Evolutionary conservation across 1,140 invertebrate species (phyloP), one percentile per base, ranked within the genome.

Genomic region (Drosophila pectinifera): DNA sequence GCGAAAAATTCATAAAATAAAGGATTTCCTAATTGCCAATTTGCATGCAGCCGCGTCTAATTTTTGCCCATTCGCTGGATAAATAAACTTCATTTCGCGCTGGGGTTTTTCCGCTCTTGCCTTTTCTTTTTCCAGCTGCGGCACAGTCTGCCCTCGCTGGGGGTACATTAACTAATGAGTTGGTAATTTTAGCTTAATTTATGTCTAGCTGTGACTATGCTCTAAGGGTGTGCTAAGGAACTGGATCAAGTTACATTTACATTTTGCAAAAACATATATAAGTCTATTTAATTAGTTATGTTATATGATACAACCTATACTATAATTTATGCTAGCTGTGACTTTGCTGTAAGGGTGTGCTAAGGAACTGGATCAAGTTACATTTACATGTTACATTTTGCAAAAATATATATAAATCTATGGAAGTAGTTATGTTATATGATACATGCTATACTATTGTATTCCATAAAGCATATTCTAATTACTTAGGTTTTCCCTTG

Each of bases 21-120:
- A 83, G 76, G 80, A 88, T 88, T 88, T 86, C 83, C 83, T 86
- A 86, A 86, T 86, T 86, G 83, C 75, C 84, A 86, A 86, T 86
- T 86, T 86, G 79, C 83, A 86, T 86, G 83, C 83, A 86, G 83
- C 56, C 79, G 65, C 72, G 56, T 83, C 83, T 86, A 88, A 86
- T 88, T 88, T 86, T 86, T 82, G 75, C 83, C 83, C 83, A 88
- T 86, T 86, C 83, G 79, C 65, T 65, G 83, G 70, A 78, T 73
- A 79, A 82, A 88, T 83, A 88, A 86, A 86, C 83, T 88, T 82
- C 46, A 76, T 88, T 89, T 79, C 61, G 74, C 48, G 36, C 64
- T 67, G 45, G 57, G 48, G 43, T 63, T 68, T 75, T 73, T 67
- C 36, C 59, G 38, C 28, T 16, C 26, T 34, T 24, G n/a, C 18